phyloP scores from a whole-genome alignment of 37 sponge, comb jelly and placozoan genomes.

The Spongia lamella region DNA sequence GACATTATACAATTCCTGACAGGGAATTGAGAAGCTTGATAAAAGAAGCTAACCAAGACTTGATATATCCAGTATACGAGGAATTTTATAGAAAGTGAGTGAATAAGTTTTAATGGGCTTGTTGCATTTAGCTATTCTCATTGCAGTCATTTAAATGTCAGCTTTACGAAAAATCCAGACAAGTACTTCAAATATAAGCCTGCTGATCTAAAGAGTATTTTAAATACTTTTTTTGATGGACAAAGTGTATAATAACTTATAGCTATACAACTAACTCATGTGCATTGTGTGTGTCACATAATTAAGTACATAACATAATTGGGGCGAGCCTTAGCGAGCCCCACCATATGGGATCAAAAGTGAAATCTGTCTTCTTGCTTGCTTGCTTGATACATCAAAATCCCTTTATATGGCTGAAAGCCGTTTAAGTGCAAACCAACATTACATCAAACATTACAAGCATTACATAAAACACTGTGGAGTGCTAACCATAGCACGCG shows the following conservation, averaged over 20 bases:
- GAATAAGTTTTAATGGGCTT: neutral
- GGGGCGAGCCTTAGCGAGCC: too few species aligned
- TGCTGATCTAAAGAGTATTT: constrained; percentile 48
- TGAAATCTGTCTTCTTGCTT: too few species aligned
- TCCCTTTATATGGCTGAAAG: too few species aligned
- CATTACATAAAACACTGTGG: too few species aligned
- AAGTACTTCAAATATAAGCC: constrained; percentile 87
- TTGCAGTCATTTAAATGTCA: constrained; percentile 53
- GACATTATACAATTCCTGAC: constrained; percentile 85
- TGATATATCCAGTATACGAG: constrained; percentile 57
- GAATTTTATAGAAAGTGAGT: constrained; percentile 68
- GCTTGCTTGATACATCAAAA: too few species aligned
- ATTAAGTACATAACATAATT: too few species aligned
- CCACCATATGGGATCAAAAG: too few species aligned
- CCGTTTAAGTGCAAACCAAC: too few species aligned
- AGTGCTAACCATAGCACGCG: too few species aligned
- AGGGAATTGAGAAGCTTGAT: constrained; percentile 48
- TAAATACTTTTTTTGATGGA: constrained; percentile 82
- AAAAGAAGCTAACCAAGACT: constrained; percentile 55
- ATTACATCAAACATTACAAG: too few species aligned
- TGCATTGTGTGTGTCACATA: too few species aligned
- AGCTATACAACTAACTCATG: too few species aligned
- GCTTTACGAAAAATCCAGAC: constrained; percentile 88
- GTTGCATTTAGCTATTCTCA: neutral
- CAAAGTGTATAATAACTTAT: constrained; percentile 38